Evolutionary conservation across 1,140 invertebrate species (phyloP).

Genomic region (Drosophila kikkawai): DNA sequence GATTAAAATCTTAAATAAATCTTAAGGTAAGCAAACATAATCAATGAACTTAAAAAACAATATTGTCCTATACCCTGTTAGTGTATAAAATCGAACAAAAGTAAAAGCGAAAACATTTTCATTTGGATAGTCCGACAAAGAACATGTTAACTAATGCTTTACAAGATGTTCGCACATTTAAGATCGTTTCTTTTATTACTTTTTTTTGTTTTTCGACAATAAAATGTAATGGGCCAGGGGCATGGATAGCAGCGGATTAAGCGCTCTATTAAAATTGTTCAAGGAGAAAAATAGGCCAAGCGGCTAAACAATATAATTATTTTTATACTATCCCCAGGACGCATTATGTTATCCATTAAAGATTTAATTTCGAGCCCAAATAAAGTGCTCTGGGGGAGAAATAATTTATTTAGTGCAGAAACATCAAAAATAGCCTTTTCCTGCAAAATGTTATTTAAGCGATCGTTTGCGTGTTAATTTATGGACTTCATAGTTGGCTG

Average conservation of each 20-base stretch:
- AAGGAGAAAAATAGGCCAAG: slow-evolving; percentile 8
- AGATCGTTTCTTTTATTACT: slow-evolving; percentile 28
- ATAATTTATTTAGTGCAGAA: slow-evolving; percentile 22
- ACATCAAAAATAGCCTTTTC: slow-evolving; percentile 29
- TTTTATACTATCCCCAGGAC: background rate
- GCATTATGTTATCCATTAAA: background rate
- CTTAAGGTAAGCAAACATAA: background rate
- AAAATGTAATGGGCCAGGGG: slow-evolving; percentile 37
- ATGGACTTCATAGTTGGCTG: slow-evolving; percentile 20
- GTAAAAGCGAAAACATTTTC: slow-evolving; percentile 39
- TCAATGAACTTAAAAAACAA: too few relatives aligned
- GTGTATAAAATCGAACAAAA: slow-evolving; percentile 7
- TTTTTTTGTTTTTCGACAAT: slow-evolving; percentile 12
- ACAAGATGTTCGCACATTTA: slow-evolving; percentile 31
- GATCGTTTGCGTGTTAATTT: slow-evolving; percentile 66
- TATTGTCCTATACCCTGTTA: background rate
- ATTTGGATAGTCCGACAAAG: slow-evolving; percentile 26
- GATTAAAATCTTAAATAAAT: background rate
- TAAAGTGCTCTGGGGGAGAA: slow-evolving; percentile 15
- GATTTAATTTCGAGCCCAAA: slow-evolving; percentile 7
- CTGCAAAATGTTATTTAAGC: slow-evolving; percentile 66
- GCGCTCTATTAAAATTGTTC: slow-evolving; percentile 7
- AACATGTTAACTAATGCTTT: slow-evolving; percentile 30
- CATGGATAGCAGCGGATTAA: background rate
- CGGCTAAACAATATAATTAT: slow-evolving; percentile 2